Evolutionary conservation across 2,888 invertebrate species (phyloP).

Genomic region (Orthonychiurus folsomi): DNA sequence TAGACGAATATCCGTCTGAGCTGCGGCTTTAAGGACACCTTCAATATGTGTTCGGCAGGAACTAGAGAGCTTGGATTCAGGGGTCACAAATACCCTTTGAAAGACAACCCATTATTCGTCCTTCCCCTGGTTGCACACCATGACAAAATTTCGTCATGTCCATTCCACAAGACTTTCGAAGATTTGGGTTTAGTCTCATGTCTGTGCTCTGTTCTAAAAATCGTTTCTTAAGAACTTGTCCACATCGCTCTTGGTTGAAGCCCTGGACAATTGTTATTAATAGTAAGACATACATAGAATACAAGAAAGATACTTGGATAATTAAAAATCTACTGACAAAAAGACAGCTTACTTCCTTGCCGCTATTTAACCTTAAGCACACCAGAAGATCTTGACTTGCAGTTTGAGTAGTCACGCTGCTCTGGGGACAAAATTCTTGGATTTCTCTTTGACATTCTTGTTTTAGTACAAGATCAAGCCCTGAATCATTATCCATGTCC

Average conservation of each 20-base stretch:
- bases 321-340: no score
- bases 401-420: constrained; percentile 34
- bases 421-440: constrained; percentile 68
- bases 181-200: constrained; percentile 48
- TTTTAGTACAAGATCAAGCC: constrained; percentile 69
- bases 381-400: constrained; percentile 52
- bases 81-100: constrained; percentile 28
- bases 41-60: constrained; percentile 75
- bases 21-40: constrained; percentile 73
- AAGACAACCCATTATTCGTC: constrained; percentile 32
- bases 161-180: constrained; percentile 67
- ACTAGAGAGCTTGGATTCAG: constrained; percentile 8
- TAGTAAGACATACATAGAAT: no score
- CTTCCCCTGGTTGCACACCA: constrained; percentile 43
- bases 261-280: no score
- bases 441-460: constrained; percentile 80
- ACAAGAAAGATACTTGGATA: no score
- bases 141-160: constrained; percentile 71
- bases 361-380: constrained; percentile 25
- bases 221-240: constrained; percentile 70
- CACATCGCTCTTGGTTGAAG: constrained; percentile 70
- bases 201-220: constrained; percentile 86
- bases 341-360: constrained; percentile 38
- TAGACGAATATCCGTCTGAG: constrained; percentile 71
- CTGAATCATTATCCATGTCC: constrained; percentile 65